These are phyloP conservation scores for Myripristis jacobus DNA, from an alignment of 2,797 vertebrate genomes.

Conservation along the genomic window DNA sequence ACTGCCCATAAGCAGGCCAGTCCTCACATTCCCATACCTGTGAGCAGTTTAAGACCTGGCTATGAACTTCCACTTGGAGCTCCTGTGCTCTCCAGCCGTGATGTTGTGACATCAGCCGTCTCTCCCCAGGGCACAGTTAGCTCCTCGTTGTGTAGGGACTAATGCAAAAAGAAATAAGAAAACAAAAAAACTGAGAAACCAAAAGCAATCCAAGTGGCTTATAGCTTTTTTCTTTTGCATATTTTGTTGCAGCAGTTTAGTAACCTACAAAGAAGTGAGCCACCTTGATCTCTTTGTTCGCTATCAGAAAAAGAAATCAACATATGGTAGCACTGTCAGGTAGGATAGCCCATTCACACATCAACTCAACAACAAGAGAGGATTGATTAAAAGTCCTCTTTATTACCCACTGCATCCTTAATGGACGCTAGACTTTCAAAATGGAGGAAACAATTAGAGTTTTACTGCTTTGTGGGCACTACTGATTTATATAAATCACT, in stretches of 20 bases:
- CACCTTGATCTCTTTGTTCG: constrained; percentile 61
- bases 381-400: constrained; percentile 89
- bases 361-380: constrained; percentile 86
- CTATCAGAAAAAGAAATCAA: constrained; percentile 74
- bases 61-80: too few species aligned
- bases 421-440: constrained; percentile 87
- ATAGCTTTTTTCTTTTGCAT: constrained; percentile 8
- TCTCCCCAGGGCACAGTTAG: too few species aligned
- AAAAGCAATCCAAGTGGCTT: constrained; percentile 28
- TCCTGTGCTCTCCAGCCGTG: too few species aligned
- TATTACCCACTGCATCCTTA: constrained; percentile 86
- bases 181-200: constrained; percentile 2
- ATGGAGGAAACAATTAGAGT: constrained; percentile 89
- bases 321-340: constrained; percentile 78
- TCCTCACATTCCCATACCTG: too few species aligned
- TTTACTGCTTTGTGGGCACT: constrained; percentile 87
- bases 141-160: too few species aligned
- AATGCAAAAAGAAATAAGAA: too few species aligned
- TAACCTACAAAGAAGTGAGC: constrained; percentile 56
- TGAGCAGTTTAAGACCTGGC: too few species aligned
- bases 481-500: constrained; percentile 89
- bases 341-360: constrained; percentile 80
- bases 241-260: constrained; percentile 22
- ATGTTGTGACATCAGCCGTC: too few species aligned
- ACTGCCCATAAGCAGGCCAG: too few species aligned